Evolutionary conservation across 2,797 vertebrate species (phyloP).

Genomic region (Chlorospingus flavigularis): DNA sequence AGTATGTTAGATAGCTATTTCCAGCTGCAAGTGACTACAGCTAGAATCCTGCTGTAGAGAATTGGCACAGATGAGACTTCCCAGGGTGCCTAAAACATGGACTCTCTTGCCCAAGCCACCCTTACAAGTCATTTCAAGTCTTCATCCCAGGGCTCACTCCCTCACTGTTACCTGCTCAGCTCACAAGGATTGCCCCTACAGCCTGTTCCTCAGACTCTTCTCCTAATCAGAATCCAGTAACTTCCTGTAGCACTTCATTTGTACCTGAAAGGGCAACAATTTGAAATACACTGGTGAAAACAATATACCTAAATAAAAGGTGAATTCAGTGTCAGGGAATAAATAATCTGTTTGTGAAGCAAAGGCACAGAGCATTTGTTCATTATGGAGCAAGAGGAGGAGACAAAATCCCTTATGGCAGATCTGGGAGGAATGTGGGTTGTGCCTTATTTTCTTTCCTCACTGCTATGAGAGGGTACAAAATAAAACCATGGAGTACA

Average conservation of each 20-base stretch:
- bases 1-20: background rate
- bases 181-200: background rate
- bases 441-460: background rate
- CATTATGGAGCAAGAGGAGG: background rate
- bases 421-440: background rate
- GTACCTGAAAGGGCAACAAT: background rate
- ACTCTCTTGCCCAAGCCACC: background rate
- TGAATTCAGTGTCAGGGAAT: background rate
- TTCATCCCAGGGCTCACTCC: background rate
- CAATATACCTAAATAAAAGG: background rate
- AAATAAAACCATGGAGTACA: background rate
- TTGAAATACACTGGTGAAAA: background rate
- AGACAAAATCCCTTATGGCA: background rate
- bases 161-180: background rate
- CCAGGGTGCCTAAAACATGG: rapidly evolving
- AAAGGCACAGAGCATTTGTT: background rate
- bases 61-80: background rate
- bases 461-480: background rate
- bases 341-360: background rate
- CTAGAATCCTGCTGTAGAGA: background rate
- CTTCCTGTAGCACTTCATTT: background rate
- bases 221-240: background rate
- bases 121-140: background rate
- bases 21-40: background rate
- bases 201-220: background rate